A percentile compares a stretch with the other conserved stretches of the same genome.
These are phyloP conservation scores for Daubentonia madagascariensis DNA, from an alignment of 2,113 vertebrate species.

Conservation along the genomic window DNA sequence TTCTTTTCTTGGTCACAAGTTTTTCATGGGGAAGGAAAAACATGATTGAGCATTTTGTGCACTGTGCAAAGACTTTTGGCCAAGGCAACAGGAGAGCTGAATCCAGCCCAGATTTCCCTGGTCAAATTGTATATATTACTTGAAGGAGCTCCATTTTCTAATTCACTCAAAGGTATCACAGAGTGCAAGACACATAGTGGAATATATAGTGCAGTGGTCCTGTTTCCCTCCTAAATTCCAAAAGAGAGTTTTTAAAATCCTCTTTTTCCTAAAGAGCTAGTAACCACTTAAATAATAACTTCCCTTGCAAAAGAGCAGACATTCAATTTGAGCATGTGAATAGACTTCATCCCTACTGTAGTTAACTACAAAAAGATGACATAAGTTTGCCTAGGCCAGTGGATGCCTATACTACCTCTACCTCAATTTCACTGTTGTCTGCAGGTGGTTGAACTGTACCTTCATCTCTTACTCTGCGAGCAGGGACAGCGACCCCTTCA, in stretches of 20 bases:
- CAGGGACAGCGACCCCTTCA: rapidly evolving
- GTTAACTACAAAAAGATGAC: not conserved
- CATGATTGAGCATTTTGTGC: not conserved
- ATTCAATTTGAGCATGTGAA: not conserved
- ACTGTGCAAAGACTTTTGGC: not conserved
- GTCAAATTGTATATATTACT: not conserved
- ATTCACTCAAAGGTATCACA: not conserved
- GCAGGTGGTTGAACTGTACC: not conserved
- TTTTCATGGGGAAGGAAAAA: not conserved
- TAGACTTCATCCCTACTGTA: not conserved
- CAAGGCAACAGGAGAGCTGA: not conserved
- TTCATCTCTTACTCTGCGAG: not conserved
- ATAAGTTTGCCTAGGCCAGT: not conserved
- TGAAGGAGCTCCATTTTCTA: not conserved
- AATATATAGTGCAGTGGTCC: not conserved
- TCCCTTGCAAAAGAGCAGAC: not conserved
- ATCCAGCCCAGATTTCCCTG: not conserved
- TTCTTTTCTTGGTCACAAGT: not conserved
- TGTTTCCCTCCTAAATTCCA: not conserved
- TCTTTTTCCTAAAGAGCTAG: not conserved
- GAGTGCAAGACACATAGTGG: not conserved
- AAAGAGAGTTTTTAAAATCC: not conserved
- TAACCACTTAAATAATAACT: not conserved
- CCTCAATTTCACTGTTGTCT: not conserved
- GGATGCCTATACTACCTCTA: no score